Percentiles rank a stretch among this genome's conserved stretches.
Conservation (phyloP, 1,140 invertebrate species). For the Diploscapter pachys region DNA sequence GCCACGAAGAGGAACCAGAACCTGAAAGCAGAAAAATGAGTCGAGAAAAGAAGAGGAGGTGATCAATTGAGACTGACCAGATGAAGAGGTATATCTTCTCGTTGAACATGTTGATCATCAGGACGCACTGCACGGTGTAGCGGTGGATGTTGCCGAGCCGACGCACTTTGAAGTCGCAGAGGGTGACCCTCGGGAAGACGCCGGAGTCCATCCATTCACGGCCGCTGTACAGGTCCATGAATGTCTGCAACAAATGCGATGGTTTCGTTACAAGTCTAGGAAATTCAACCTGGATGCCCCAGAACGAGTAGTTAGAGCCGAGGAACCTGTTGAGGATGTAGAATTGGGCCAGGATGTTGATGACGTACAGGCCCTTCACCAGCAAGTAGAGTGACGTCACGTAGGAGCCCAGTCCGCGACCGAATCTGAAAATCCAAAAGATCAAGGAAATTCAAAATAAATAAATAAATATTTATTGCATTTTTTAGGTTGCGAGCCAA, state of each 20-base stretch:
- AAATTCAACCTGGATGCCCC: constrained; percentile 53
- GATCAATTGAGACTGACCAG: constrained; percentile 38
- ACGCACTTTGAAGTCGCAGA: constrained; percentile 60
- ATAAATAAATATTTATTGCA: neutral
- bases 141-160: constrained; percentile 60
- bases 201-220: constrained; percentile 51
- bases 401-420: constrained; percentile 62
- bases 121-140: constrained; percentile 59
- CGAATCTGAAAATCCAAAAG: constrained; percentile 32
- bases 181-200: constrained; percentile 61
- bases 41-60: constrained; percentile 5
- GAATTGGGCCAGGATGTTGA: constrained; percentile 62
- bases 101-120: constrained; percentile 61
- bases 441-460: neutral
- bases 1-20: constrained; percentile 57
- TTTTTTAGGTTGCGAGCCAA: too few relatives aligned
- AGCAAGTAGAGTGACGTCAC: constrained; percentile 63
- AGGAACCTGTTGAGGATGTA: constrained; percentile 63
- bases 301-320: constrained; percentile 61
- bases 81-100: constrained; percentile 58
- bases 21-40: constrained; percentile 34
- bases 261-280: neutral
- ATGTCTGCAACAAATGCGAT: constrained; percentile 20
- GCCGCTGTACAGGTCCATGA: constrained; percentile 46
- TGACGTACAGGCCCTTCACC: constrained; percentile 62